Evolutionary conservation across 2,113 vertebrate genomes (phyloP).

Genomic region (Lepus americanus): DNA sequence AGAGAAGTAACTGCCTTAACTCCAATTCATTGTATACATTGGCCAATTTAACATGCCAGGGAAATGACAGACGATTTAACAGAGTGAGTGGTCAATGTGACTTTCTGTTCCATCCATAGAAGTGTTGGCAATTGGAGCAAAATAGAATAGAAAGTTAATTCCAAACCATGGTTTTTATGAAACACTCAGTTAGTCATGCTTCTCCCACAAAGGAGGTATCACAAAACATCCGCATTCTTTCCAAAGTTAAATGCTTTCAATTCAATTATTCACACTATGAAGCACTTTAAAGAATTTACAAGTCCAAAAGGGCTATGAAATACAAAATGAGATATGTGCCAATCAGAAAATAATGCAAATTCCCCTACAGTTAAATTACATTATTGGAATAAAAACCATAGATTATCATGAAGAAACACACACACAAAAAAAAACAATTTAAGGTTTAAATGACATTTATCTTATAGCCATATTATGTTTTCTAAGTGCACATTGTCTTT

Average conservation of each 20-base stretch:
- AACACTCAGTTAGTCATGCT: constrained; percentile 26
- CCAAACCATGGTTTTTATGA: constrained; percentile 43
- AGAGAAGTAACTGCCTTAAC: constrained; percentile 72
- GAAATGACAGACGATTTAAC: constrained; percentile 78
- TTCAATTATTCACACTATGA: constrained; percentile 35
- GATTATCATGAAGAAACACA: background rate
- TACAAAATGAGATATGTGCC: constrained; percentile 46
- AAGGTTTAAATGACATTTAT: background rate
- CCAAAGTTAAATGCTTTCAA: constrained; percentile 53
- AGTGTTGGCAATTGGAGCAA: background rate
- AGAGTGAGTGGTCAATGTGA: constrained; percentile 62
- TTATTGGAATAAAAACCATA: constrained; percentile 2
- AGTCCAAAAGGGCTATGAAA: constrained; percentile 21
- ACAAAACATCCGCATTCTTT: constrained; percentile 61
- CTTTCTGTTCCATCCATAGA: constrained; percentile 66
- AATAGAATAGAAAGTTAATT: constrained; percentile 56
- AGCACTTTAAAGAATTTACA: constrained; percentile 44
- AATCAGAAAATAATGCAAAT: constrained; percentile 42
- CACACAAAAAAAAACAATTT: background rate
- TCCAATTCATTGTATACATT: constrained; percentile 62
- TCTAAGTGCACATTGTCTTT: background rate
- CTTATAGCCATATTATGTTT: background rate
- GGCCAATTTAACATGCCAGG: constrained; percentile 76
- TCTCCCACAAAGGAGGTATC: background rate
- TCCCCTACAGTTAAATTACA: background rate